Evolutionary conservation across 2,888 invertebrate species (phyloP), one percentile per base, ranked within the genome.

Genomic region (Drosophila lutescens): DNA sequence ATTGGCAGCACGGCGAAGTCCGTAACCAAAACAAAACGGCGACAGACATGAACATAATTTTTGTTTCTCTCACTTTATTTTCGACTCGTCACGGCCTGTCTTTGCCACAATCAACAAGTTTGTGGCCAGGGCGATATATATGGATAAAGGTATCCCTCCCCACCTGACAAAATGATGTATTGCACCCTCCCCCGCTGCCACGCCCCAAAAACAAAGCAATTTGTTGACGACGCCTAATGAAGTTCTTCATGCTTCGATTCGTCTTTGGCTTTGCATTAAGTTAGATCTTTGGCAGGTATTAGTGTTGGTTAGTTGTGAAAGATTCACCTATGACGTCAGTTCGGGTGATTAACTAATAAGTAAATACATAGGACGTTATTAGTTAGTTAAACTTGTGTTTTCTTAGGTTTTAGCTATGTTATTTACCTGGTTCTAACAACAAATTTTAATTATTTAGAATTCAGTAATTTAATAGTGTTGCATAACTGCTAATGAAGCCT

Each of bases 1-100:
- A 83, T 83, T 86, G 80, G 80, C 74, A 67, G 66, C 75, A 80
- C 57, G 59, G 76, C 68, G 78, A 86, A 80, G 62, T 54, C 70
- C 67, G 75, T 74, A 77, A 84, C 77, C 81, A 86, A 82, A 86
- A 86, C 81, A 82, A 80, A 84, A 77, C 74, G 46, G 72, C 74
- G 59, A 69, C 74, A 61, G 46, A 44, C 57, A 57, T 60, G 58
- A 49, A 76, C 63, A 68, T 60, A 73, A 47, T 34, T 66, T 65
- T 47, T 47, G 55, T 30, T 47, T 50, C 41, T 50, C 34, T 60
- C 71, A 36, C 36, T 50, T 43, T 32, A 46, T 43, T 68, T 76
- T 68, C 55, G 70, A 60, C 56, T 56, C 49, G 80, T 79, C 83
- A 82, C 74, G 41, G 56, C 50, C 55, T 54, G 59, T 38, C 54